These are phyloP conservation scores for Gambusia yucatana DNA, from an alignment of 2,797 vertebrate species.

Conservation along the genomic window DNA sequence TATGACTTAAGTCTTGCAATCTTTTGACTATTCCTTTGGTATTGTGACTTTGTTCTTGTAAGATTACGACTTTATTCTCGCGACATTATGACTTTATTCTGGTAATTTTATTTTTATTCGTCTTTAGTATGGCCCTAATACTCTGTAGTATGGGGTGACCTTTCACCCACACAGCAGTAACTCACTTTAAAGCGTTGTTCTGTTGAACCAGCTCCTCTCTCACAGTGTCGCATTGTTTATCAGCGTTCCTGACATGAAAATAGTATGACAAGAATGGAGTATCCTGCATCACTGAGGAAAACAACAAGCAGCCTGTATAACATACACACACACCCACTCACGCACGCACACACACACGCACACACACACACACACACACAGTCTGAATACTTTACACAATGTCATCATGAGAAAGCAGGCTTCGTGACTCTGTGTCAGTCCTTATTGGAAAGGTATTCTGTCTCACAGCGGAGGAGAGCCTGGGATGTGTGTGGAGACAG, in stretches of 20 bases:
- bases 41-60: too few relatives aligned
- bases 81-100: too few relatives aligned
- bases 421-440: neutral
- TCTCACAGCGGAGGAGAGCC: neutral
- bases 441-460: neutral
- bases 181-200: neutral
- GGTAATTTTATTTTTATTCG: too few relatives aligned
- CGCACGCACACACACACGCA: too few relatives aligned
- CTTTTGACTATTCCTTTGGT: too few relatives aligned
- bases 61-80: too few relatives aligned
- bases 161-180: neutral
- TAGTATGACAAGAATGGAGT: conserved; percentile 51
- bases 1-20: too few relatives aligned
- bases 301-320: conserved; percentile 24
- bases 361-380: neutral
- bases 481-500: neutral
- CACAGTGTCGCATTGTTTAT: conserved; percentile 55
- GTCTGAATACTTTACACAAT: conserved; percentile 11
- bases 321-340: neutral
- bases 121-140: too few relatives aligned
- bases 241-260: conserved; percentile 48
- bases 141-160: neutral
- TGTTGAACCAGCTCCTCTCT: conserved; percentile 4
- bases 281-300: conserved; percentile 31
- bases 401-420: conserved; percentile 13